These are phyloP conservation scores for Argyra leucocephala DNA, from an alignment of 2,888 invertebrate species.

Conservation along the genomic window DNA sequence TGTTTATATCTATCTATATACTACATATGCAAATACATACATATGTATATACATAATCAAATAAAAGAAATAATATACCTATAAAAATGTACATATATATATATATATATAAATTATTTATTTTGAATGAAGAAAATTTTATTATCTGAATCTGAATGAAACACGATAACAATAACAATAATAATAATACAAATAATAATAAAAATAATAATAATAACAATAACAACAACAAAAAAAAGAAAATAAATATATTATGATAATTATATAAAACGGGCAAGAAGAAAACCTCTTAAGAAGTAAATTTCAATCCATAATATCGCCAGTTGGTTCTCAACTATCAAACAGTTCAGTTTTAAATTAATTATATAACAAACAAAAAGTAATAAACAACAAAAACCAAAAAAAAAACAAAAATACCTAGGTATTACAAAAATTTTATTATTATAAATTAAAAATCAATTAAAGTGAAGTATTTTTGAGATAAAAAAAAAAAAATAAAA, in stretches of 20 bases:
- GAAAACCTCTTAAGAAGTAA: slow-evolving; percentile 1
- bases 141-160: neutral
- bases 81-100: neutral
- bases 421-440: no score
- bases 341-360: slow-evolving; percentile 2
- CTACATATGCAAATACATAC: neutral
- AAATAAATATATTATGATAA: neutral
- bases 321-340: neutral
- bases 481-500: no score
- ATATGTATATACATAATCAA: neutral
- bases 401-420: no score
- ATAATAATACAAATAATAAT: neutral
- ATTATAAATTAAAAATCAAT: neutral
- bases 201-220: neutral
- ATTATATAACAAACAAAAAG: neutral
- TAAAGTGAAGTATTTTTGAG: neutral
- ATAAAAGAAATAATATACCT: neutral
- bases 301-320: neutral
- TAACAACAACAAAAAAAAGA: neutral
- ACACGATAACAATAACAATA: neutral
- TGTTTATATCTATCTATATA: neutral
- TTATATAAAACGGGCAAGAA: neutral
- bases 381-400: neutral
- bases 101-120: neutral
- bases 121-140: neutral